These are phyloP conservation scores for Phalacrocorax brasilianus DNA, from an alignment of 2,113 vertebrate species.

Conservation along the genomic window DNA sequence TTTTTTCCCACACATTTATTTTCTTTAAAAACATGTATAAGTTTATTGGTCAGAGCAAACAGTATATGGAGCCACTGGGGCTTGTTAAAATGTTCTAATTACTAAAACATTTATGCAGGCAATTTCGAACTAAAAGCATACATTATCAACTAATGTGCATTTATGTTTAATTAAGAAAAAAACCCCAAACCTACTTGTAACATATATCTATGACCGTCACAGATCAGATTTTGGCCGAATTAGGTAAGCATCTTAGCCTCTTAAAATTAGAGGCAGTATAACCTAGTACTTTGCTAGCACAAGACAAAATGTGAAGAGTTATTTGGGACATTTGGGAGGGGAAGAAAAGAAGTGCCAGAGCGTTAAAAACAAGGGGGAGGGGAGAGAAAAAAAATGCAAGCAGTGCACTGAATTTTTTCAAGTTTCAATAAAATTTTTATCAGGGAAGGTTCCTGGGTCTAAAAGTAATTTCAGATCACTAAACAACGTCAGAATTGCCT, in stretches of 20 bases:
- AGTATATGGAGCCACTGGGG: slow-evolving; percentile 26
- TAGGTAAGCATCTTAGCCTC: not conserved
- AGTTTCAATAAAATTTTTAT: not conserved
- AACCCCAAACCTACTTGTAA: not conserved
- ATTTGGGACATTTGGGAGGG: not conserved
- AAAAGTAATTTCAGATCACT: not conserved
- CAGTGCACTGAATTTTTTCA: not conserved
- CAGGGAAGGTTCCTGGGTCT: not conserved
- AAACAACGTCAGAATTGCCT: not conserved
- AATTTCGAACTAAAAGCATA: slow-evolving; percentile 24
- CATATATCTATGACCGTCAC: not conserved
- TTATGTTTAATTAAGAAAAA: slow-evolving; percentile 10
- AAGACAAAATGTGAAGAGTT: not conserved
- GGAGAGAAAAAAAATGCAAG: too few species aligned
- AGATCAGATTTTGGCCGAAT: not conserved
- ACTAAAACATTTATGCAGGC: slow-evolving; percentile 8
- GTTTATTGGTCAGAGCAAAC: slow-evolving; percentile 33
- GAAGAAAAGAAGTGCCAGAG: not conserved
- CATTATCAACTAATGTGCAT: slow-evolving; percentile 13
- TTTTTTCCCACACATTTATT: slow-evolving; percentile 42
- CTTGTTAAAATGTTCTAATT: slow-evolving; percentile 44
- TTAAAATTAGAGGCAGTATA: not conserved
- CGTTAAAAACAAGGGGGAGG: too few species aligned
- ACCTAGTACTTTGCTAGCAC: not conserved
- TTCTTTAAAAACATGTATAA: slow-evolving; percentile 46